Evolutionary conservation across 2,888 invertebrate genomes (phyloP), one percentile per base, ranked within the genome.

Genomic region (Nasonia oneida): DNA sequence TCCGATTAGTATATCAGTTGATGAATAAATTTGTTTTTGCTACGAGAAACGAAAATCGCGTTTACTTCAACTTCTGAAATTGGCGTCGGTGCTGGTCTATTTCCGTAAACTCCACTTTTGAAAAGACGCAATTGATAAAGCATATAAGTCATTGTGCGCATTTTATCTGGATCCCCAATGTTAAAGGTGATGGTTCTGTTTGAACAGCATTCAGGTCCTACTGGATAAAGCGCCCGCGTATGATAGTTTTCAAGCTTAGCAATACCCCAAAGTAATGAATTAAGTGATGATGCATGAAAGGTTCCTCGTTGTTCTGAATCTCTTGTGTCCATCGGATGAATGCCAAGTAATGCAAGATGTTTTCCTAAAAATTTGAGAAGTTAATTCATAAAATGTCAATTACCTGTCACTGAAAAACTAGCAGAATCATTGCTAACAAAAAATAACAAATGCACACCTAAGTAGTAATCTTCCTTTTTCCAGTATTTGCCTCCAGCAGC

Each of bases 391-490:
- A 39, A 39, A 18, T 47, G 57, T n/a, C 4, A n/a, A 23, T 29
- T 29, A 29, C 1, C 1, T 29, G 29, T 1, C 47, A 47, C 12
- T 47, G 0, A 23, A 61, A 23, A n/a, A 61, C 57, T 23, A 23
- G 12, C 33, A 33, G 2, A 3, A 61, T 61, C 6, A 61, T 57
- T 57, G 5, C 2, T 61, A 61, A 61, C 29, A 81, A 70, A 29
- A 29, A 73, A 39, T 47, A 74, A 50, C 61, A 61, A 67, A 39
- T 23, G 42, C 90, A 94, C 90, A 94, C 95, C 95, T 86, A 95
- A 93, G 91, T 95, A 94, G 91, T 94, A 95, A 91, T 95, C 95
- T 91, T 95, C 95, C 89, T 94, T 94, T 87, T 95, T 95, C 94
- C 94, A 94, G 89, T 94, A 95, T 84, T 93, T 94, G 71, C 94